Conservation (phyloP, 2,888 invertebrate genomes). For the Melinaea menophilus region DNA sequence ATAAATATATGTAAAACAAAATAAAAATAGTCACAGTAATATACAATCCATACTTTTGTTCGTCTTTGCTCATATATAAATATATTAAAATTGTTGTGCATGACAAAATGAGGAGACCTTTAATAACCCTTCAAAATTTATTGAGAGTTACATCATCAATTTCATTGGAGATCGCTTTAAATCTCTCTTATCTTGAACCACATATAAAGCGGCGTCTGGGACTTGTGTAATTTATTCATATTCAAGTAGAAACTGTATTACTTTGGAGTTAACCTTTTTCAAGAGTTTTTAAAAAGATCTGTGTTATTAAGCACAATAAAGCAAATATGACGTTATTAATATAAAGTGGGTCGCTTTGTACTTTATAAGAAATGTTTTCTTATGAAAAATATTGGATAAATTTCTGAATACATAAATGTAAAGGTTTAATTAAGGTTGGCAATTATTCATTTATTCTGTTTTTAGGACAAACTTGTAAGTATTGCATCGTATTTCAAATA, state of each 20-base stretch:
- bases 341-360: conserved; percentile 29
- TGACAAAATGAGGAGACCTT: too few relatives aligned
- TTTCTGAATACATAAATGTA: conserved; percentile 1
- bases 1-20: not conserved
- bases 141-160: too few relatives aligned
- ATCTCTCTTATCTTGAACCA: conserved; percentile 35
- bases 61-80: too few relatives aligned
- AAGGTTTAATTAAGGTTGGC: not conserved
- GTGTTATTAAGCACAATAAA: conserved; percentile 49
- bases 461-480: too few relatives aligned
- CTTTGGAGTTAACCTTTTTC: conserved; percentile 71
- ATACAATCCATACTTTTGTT: too few relatives aligned
- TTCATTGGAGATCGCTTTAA: too few relatives aligned
- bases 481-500: too few relatives aligned
- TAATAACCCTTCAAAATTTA: too few relatives aligned
- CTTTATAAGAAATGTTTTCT: conserved; percentile 25
- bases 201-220: conserved; percentile 48
- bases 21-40: too few relatives aligned
- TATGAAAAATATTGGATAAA: conserved; percentile 15
- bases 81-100: too few relatives aligned
- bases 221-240: conserved; percentile 72
- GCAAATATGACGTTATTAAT: conserved; percentile 30
- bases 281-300: conserved; percentile 59
- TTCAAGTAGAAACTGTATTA: conserved; percentile 77
- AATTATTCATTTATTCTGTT: too few relatives aligned